Conservation (phyloP, 2,797 vertebrate genomes). For the Phoebastria nigripes region DNA sequence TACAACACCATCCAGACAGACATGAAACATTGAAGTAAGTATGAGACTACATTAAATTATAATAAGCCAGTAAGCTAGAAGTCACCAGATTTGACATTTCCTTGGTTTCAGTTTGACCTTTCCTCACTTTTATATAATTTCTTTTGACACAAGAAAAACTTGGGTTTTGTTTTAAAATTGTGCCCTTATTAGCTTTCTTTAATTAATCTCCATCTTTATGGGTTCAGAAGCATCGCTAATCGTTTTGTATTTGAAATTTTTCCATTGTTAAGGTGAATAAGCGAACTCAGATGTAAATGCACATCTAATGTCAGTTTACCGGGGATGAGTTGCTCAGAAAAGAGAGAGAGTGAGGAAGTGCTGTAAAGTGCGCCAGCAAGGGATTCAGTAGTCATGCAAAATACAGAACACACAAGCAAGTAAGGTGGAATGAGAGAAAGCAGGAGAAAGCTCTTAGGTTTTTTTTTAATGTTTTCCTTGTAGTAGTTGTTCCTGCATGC, state of each 20-base stretch:
- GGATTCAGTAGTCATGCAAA: not conserved
- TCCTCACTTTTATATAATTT: not conserved
- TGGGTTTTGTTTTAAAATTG: not conserved
- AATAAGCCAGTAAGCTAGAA: not conserved
- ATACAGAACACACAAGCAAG: not conserved
- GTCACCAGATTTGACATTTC: not conserved
- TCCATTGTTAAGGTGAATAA: not conserved
- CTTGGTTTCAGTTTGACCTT: not conserved
- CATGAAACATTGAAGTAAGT: conserved; percentile 96
- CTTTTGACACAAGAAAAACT: not conserved
- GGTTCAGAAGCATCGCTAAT: not conserved
- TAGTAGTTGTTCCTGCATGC: not conserved
- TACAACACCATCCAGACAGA: conserved; percentile 95
- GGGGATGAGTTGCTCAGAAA: not conserved
- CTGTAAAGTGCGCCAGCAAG: not conserved
- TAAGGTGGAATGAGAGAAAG: not conserved
- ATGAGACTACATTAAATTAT: not conserved
- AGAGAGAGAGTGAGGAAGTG: not conserved
- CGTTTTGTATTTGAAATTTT: not conserved
- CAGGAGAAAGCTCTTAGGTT: not conserved
- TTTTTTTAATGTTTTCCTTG: not conserved
- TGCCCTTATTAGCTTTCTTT: not conserved
- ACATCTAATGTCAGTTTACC: not conserved
- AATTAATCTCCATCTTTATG: not conserved
- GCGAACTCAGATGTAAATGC: not conserved